These are phyloP conservation scores for Drosophila rellima DNA, from an alignment of 2,888 invertebrate genomes.

Conservation along the genomic window DNA sequence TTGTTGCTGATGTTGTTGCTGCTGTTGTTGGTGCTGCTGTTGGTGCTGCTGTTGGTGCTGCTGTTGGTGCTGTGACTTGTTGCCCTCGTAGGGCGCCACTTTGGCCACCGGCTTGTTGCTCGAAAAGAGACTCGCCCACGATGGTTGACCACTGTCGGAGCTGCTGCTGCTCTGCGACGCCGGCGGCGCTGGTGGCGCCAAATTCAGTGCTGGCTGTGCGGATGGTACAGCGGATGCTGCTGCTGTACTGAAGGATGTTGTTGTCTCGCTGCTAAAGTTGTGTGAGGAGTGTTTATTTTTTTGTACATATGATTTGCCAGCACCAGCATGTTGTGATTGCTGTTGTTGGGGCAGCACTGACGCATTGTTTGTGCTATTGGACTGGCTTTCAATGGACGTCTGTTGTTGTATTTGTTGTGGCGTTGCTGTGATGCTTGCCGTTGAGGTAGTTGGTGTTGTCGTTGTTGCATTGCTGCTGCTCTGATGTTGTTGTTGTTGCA, in stretches of 20 bases:
- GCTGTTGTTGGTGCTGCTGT: slow-evolving; percentile 38
- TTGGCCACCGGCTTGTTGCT: slow-evolving; percentile 88
- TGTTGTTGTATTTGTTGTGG: slow-evolving; percentile 81
- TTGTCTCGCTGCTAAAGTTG: slow-evolving; percentile 11
- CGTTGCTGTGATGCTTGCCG: slow-evolving; percentile 86
- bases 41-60: slow-evolving; percentile 21
- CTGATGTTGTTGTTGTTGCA: slow-evolving; percentile 34
- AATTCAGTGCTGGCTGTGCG: slow-evolving; percentile 70
- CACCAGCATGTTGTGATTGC: slow-evolving; percentile 33
- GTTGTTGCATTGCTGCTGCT: slow-evolving; percentile 58
- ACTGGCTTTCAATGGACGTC: slow-evolving; percentile 57
- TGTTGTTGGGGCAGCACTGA: slow-evolving; percentile 38
- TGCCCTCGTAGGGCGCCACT: slow-evolving; percentile 87
- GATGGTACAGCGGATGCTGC: slow-evolving; percentile 40
- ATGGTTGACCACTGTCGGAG: slow-evolving; percentile 82
- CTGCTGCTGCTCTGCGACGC: slow-evolving; percentile 60
- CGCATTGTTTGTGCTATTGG: slow-evolving; percentile 49
- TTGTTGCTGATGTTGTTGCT: slow-evolving; percentile 19
- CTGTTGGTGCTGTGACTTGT: slow-evolving; percentile 56
- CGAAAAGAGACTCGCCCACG: slow-evolving; percentile 90
- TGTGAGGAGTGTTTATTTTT: slow-evolving; percentile 56
- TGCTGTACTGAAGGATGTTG: slow-evolving; percentile 46
- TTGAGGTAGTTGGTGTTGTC: slow-evolving; percentile 86
- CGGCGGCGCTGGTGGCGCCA: slow-evolving; percentile 84
- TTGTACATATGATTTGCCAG: slow-evolving; percentile 54